Evolutionary conservation across 2,113 vertebrate species (phyloP).

Genomic region (Xenopus tropicalis): UCB_Xtro_10.0 CM004446.2:139707501-139708000

Average conservation of each 20-base stretch:
- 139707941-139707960: no score
- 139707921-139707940: no score
- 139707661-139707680: constrained; percentile 9
- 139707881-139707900: not conserved
- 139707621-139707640: constrained; percentile 7
- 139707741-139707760: constrained; percentile 8
- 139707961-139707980: no score
- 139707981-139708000: no score
- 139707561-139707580: not conserved
- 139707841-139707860: not conserved
- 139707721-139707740: constrained; percentile 27
- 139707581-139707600: not conserved
- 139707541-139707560: not conserved
- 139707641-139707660: constrained; percentile 18
- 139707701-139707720: constrained; percentile 33
- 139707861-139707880: not conserved
- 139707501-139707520: not conserved
- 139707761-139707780: not conserved
- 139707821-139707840: not conserved
- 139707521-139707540: not conserved
- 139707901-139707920: not conserved
- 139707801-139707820: not conserved
- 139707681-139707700: constrained; percentile 17
- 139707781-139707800: not conserved
- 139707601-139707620: constrained; percentile 20